Evolutionary conservation across 2,797 vertebrate species (phyloP).

Genomic region (Hippopotamyrus pictus): DNA sequence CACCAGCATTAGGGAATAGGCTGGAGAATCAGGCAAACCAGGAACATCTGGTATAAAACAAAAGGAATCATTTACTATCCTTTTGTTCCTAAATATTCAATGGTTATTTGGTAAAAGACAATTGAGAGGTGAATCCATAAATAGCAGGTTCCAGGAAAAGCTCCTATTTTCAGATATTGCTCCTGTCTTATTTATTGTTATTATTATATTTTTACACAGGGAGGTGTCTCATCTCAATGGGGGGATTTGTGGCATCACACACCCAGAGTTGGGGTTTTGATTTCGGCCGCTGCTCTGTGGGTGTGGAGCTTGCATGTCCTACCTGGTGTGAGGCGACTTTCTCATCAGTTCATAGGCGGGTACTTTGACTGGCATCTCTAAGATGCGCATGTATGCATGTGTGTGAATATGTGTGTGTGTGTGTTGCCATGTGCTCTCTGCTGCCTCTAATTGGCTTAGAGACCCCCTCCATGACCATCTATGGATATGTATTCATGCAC

Average conservation of each 20-base stretch:
- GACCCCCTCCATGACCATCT: not conserved
- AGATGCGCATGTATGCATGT: not conserved
- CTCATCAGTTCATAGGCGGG: not conserved
- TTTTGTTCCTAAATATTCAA: not conserved
- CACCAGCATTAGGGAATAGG: not conserved
- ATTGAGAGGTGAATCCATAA: not conserved
- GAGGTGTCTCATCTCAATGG: not conserved
- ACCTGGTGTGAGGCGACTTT: not conserved
- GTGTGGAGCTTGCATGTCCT: not conserved
- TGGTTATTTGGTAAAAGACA: not conserved
- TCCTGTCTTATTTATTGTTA: not conserved
- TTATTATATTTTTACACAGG: not conserved
- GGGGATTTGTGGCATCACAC: not conserved
- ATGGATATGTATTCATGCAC: not conserved
- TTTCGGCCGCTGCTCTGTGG: not conserved
- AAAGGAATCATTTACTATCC: not conserved
- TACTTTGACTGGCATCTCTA: not conserved
- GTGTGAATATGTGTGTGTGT: not conserved
- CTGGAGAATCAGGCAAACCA: not conserved
- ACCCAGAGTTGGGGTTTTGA: not conserved
- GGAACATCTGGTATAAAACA: not conserved
- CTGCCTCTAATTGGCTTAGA: not conserved
- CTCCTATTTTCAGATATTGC: not conserved
- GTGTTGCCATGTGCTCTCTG: not conserved
- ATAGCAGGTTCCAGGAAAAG: not conserved